These are phyloP conservation scores for Panthera leo DNA, from an alignment of 2,113 vertebrate species.

Conservation along the genomic window DNA sequence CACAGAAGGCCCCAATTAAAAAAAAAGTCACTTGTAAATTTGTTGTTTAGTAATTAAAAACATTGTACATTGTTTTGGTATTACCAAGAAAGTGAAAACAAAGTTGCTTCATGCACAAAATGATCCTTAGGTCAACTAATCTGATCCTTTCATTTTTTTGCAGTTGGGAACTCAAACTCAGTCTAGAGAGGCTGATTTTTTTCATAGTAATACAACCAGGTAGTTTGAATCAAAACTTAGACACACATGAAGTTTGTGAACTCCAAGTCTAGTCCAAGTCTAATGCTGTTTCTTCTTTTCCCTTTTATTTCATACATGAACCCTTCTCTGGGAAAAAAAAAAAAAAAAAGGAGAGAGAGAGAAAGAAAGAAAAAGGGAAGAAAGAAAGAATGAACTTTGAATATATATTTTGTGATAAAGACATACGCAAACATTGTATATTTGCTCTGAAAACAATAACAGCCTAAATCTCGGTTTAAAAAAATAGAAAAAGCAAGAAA, in stretches of 20 bases:
- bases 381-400: not conserved
- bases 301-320: not conserved
- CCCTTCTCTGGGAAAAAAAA: not conserved
- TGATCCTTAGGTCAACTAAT: not conserved
- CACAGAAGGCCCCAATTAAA: not conserved
- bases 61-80: not conserved
- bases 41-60: not conserved
- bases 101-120: not conserved
- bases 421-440: not conserved
- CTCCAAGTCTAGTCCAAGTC: not conserved
- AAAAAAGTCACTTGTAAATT: not conserved
- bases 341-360: rapidly evolving
- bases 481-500: not conserved
- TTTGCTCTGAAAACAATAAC: not conserved
- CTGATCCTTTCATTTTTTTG: not conserved
- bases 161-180: not conserved
- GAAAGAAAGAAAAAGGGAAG: too few species aligned
- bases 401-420: not conserved
- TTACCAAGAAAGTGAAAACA: not conserved
- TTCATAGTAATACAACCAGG: not conserved
- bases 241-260: not conserved
- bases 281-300: not conserved
- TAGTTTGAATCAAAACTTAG: not conserved
- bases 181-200: not conserved
- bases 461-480: not conserved